Evolutionary conservation across 1,140 invertebrate genomes (phyloP), one percentile per base, ranked within the genome.

Genomic region (Panulirus ornatus): DNA sequence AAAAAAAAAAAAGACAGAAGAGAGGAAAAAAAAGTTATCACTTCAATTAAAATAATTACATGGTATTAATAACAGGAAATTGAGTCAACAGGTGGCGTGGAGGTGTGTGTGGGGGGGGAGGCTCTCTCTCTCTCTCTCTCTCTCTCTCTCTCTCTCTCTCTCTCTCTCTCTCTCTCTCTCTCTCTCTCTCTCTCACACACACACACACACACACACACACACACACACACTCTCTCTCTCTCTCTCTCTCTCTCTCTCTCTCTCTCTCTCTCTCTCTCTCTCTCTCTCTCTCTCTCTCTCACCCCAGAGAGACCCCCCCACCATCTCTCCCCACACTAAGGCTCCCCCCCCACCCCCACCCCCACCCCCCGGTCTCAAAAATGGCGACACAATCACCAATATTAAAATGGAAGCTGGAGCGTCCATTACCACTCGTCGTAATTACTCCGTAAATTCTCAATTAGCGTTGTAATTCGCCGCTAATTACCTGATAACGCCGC

Each of bases 401-500:
- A 70, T 27, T 70, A 70, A 70, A 70, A 70, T 70, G 63, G 5
- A 70, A 70, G 34, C 63, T 22, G 63, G 22, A 6, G 6, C 63
- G 5, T 70, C 63, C 63, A 70, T 70, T 70, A 70, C 34, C 6
- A 5, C 22, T 3, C 5, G 63, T 6, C 34, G n/a, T 70, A 70
- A 70, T 3, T 70, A n/a, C 63, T 70, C 63, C n/a, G 5, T 70
- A 70, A 70, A 70, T 70, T n/a, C 6, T 70, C 63, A 70, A 70
- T 70, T 70, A 70, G 63, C n/a, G 63, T 22, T 70, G 63, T 70
- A 70, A 70, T 70, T 70, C 6, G 22, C 63, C 5, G 22, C 63
- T 70, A n/a, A 70, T 70, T 70, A 70, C 63, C 63, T 70, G 63
- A 70, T 70, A 70, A 70, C 63, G 63, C 63, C 63, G 63, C 63